These are phyloP conservation scores for Stegastes partitus DNA, from an alignment of 2,113 vertebrate species.

Conservation along the genomic window DNA sequence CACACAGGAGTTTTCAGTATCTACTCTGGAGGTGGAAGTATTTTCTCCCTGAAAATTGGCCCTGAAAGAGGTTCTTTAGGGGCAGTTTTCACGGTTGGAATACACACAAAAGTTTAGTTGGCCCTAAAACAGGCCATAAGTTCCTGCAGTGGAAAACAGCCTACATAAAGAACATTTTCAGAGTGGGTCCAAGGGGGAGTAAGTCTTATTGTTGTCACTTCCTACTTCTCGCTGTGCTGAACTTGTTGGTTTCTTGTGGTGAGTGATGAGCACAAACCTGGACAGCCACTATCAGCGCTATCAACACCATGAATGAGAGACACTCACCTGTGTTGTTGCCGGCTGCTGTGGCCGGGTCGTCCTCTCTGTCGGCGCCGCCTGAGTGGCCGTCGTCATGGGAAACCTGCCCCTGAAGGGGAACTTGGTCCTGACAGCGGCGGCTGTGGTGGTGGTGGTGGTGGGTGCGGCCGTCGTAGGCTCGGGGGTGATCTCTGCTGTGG, in stretches of 20 bases:
- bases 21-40: too few relatives aligned
- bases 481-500: conserved; percentile 56
- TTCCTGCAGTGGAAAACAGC: too few relatives aligned
- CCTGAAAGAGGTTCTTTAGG: too few relatives aligned
- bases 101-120: too few relatives aligned
- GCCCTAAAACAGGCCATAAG: too few relatives aligned
- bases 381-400: conserved; percentile 73
- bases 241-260: not conserved
- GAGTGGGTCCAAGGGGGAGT: not conserved
- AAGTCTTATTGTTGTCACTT: not conserved
- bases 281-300: not conserved
- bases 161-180: too few relatives aligned
- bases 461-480: conserved; percentile 52
- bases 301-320: not conserved
- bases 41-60: too few relatives aligned
- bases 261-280: not conserved
- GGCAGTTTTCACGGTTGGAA: too few relatives aligned
- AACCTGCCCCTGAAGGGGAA: conserved; percentile 72
- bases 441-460: conserved; percentile 22
- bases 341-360: conserved; percentile 66
- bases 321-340: conserved; percentile 77
- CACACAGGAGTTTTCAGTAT: too few relatives aligned
- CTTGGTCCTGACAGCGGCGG: conserved; percentile 55
- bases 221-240: not conserved
- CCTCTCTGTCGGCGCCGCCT: conserved; percentile 64